phyloP scores from a whole-genome alignment of 2,113 vertebrate species.

The Salvelinus sp. region DNA sequence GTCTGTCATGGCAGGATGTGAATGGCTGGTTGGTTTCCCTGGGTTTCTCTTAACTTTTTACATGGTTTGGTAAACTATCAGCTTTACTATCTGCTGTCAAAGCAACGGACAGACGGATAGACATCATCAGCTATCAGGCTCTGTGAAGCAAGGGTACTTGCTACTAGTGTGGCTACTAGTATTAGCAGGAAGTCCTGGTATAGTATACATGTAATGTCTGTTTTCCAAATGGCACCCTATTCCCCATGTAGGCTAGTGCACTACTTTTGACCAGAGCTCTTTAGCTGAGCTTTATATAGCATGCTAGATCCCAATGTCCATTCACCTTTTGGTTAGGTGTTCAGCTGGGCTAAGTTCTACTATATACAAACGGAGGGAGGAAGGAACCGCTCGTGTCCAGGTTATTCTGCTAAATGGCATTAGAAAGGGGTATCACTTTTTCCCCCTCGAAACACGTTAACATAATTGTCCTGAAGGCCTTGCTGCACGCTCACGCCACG shows the following conservation, averaged over 20 bases:
- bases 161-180: not conserved
- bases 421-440: not conserved
- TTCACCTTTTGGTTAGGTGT: too few relatives aligned
- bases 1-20: slow-evolving; percentile 16
- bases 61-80: slow-evolving; percentile 2
- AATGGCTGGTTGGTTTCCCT: not conserved
- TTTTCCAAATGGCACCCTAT: too few relatives aligned
- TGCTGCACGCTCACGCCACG: not conserved
- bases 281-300: too few relatives aligned
- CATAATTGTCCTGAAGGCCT: not conserved
- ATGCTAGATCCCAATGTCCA: too few relatives aligned
- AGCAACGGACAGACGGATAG: slow-evolving; percentile 15
- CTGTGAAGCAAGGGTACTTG: not conserved
- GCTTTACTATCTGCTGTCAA: slow-evolving; percentile 27
- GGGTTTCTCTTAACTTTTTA: not conserved
- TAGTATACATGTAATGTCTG: not conserved
- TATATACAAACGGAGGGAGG: not conserved
- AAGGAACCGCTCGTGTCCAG: not conserved
- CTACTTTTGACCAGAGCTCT: too few relatives aligned
- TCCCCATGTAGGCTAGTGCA: too few relatives aligned
- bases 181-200: not conserved
- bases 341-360: too few relatives aligned
- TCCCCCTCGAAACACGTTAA: not conserved
- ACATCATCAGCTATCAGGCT: not conserved
- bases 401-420: not conserved